Evolutionary conservation across 2,113 vertebrate species (phyloP), one percentile per base, ranked within the genome.

Genomic region (Capreolus pygargus): DNA sequence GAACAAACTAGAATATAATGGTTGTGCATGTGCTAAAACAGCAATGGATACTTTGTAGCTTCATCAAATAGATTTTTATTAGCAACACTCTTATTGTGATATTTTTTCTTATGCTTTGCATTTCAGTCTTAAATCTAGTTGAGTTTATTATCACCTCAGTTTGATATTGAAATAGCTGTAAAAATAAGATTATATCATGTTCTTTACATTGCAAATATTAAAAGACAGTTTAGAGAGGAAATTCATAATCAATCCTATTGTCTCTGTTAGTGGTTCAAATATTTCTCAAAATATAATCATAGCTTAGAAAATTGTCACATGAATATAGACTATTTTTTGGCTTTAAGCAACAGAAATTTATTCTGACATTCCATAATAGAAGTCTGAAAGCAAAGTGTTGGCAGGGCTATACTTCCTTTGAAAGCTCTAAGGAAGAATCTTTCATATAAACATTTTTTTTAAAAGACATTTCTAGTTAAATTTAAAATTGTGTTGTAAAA

Each of bases 71-170:
- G 88, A 89, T 91, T 94, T 98, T 97, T 97, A 88, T 91, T 90
- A 52, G 78, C 64, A 81, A 94, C 33, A 30, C 61, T 90, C 2
- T 8, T 95, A 12, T 64, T 93, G 4, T 78, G n/a, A 86, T 95
- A 45, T 43, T n/a, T 97, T 98, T 97, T 94, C 45, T 84, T 93
- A 0, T 39, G 3, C 17, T 98, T 87, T 96, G 94, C 17, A 16
- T 70, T 98, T 98, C 97, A n/a, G 10, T 82, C 16, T 43, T 95
- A 94, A 98, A 94, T 94, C 52, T 94, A 11, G 88, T 97, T 98
- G 94, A 78, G 83, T 98, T 64, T 93, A 52, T 91, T 97, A 91
- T 97, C 96, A 97, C 97, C 93, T 98, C 95, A 96, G 95, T 95
- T 96, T 1, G 33, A 78, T 81, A 96, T 50, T 97, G 70, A 97